These are phyloP conservation scores for Sinonovacula constricta DNA, from an alignment of 1,140 invertebrate species.

Conservation along the genomic window DNA sequence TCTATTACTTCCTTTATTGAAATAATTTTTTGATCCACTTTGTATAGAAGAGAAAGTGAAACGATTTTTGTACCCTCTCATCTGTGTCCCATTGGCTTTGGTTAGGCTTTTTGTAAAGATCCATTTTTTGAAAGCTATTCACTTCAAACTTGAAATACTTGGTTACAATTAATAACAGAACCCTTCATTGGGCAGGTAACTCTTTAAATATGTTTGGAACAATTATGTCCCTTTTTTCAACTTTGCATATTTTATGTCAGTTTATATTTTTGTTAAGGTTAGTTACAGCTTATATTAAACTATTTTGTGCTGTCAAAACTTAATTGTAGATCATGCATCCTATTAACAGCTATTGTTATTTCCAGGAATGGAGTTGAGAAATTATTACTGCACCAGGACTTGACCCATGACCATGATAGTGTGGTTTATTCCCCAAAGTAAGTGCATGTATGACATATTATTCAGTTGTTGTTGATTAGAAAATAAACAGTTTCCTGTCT, in stretches of 20 bases:
- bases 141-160: too few species aligned
- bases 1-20: too few species aligned
- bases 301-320: background rate
- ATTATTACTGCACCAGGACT: constrained; percentile 72
- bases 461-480: too few species aligned
- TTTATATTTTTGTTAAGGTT: background rate
- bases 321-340: constrained; percentile 5
- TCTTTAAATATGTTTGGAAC: background rate
- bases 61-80: too few species aligned
- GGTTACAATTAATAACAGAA: too few species aligned
- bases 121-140: too few species aligned
- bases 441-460: too few species aligned
- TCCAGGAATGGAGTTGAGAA: constrained; percentile 91
- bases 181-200: background rate
- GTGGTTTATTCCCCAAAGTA: constrained; percentile 81
- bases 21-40: too few species aligned
- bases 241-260: background rate
- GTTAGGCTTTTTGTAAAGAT: too few species aligned
- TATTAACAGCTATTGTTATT: constrained; percentile 38
- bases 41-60: too few species aligned
- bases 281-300: background rate
- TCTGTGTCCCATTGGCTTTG: too few species aligned
- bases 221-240: background rate
- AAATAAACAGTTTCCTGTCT: too few species aligned
- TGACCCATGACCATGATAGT: constrained; percentile 78